Conservation (phyloP, 2,113 vertebrate species). For the Rhineura floridana region DNA sequence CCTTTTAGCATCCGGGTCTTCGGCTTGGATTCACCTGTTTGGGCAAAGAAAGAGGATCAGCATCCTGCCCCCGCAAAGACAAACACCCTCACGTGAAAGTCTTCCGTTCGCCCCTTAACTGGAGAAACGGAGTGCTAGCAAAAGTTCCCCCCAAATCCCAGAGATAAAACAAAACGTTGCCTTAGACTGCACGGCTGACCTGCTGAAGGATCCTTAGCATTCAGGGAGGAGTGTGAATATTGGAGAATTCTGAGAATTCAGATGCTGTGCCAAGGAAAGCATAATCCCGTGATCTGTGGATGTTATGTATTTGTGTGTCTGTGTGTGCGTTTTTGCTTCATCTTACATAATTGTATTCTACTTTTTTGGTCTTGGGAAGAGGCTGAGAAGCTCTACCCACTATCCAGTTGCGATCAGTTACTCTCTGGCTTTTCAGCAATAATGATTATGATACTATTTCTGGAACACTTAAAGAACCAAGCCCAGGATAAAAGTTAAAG, state of each 20-base stretch:
- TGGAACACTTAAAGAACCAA: not conserved
- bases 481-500: not conserved
- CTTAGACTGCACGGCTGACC: not conserved
- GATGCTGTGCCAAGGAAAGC: not conserved
- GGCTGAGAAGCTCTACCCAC: not conserved
- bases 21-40: constrained; percentile 66
- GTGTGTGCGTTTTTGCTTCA: not conserved
- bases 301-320: not conserved
- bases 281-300: not conserved
- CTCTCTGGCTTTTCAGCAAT: not conserved
- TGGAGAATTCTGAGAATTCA: no score
- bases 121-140: not conserved
- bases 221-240: no score
- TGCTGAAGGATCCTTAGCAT: not conserved
- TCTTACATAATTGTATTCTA: not conserved
- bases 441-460: not conserved
- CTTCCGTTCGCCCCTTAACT: no score
- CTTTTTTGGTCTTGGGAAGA: not conserved
- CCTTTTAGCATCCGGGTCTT: constrained; percentile 62
- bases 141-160: not conserved
- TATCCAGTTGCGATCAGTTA: not conserved
- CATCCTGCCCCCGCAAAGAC: not conserved
- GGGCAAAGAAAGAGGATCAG: not conserved
- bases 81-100: not conserved
- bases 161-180: not conserved